Evolutionary conservation across 2,888 invertebrate species (phyloP).

Genomic region (Scelioninae gen. 1): DNA sequence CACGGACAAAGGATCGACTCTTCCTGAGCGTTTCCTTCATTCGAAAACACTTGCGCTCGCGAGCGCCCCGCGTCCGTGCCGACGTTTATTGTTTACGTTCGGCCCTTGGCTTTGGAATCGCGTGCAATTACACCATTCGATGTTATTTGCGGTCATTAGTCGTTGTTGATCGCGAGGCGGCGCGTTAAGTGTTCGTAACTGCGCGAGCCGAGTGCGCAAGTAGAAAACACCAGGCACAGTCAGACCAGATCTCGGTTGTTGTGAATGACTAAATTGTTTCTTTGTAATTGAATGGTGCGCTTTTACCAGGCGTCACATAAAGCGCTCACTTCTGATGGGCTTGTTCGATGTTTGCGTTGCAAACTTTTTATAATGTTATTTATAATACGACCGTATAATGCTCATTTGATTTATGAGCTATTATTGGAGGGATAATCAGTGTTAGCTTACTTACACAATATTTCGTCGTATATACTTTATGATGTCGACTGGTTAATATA

Average conservation of each 20-base stretch:
- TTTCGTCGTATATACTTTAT: too few relatives aligned
- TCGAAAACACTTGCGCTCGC: conserved; percentile 47
- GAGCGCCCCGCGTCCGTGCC: conserved; percentile 15
- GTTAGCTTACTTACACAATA: too few relatives aligned
- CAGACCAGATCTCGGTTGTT: conserved; percentile 36
- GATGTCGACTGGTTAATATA: too few relatives aligned
- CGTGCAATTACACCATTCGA: conserved; percentile 45
- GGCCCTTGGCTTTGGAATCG: conserved; percentile 37
- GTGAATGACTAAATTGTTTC: conserved; percentile 39
- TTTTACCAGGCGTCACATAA: conserved; percentile 39
- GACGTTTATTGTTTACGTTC: conserved; percentile 43
- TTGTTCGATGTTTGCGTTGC: conserved; percentile 17
- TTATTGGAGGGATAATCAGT: too few relatives aligned
- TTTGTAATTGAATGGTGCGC: conserved; percentile 43
- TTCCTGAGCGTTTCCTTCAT: conserved; percentile 63
- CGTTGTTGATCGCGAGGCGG: conserved; percentile 36
- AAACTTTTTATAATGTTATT: conserved; percentile 23
- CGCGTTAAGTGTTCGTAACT: conserved; percentile 39
- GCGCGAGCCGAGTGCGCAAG: conserved; percentile 24
- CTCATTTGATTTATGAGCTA: too few relatives aligned
- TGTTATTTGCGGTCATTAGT: conserved; percentile 58
- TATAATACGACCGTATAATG: too few relatives aligned
- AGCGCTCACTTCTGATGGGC: conserved; percentile 8
- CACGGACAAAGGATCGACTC: conserved; percentile 75
- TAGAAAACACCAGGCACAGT: conserved; percentile 42